These are phyloP conservation scores for Abramis brama DNA, from an alignment of 2,113 vertebrate species.

Conservation along the genomic window DNA sequence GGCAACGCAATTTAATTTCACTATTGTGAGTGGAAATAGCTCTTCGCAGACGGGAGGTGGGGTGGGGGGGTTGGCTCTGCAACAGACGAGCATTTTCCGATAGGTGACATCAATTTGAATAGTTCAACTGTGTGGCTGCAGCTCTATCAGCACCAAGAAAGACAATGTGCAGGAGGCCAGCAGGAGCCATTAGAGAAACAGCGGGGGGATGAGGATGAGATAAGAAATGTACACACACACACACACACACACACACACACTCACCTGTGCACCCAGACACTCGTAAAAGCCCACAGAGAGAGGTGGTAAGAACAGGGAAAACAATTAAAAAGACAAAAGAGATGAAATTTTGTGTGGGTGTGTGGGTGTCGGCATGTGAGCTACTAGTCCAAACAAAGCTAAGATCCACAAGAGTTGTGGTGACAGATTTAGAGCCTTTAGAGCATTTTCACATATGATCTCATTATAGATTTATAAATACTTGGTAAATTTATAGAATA, in stretches of 20 bases:
- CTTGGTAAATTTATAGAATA: background rate
- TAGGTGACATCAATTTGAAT: slow-evolving; percentile 65
- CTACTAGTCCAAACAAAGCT: slow-evolving; percentile 7
- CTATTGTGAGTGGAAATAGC: slow-evolving; percentile 62
- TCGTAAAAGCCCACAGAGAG: slow-evolving; percentile 21
- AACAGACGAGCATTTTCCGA: slow-evolving; percentile 51
- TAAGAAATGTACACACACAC: slow-evolving; percentile 42
- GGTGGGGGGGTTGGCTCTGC: slow-evolving; percentile 20
- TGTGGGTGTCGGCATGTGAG: slow-evolving; percentile 8
- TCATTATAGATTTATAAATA: background rate
- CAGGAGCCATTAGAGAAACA: slow-evolving; percentile 56
- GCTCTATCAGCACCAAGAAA: slow-evolving; percentile 62
- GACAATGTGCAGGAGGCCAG: slow-evolving; percentile 58
- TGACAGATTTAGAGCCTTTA: background rate
- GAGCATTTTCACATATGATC: background rate
- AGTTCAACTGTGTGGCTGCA: slow-evolving; percentile 54
- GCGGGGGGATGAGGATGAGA: slow-evolving; percentile 52
- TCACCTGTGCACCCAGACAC: slow-evolving; percentile 34
- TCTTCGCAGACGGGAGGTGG: slow-evolving; percentile 40
- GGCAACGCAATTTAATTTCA: slow-evolving; percentile 62
- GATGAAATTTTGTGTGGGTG: background rate
- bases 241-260: background rate
- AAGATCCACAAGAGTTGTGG: background rate
- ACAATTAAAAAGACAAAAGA: slow-evolving; percentile 38
- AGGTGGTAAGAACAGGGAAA: background rate